Conservation (phyloP, 2,888 invertebrate species). For the Phyllotreta cruciferae region DNA sequence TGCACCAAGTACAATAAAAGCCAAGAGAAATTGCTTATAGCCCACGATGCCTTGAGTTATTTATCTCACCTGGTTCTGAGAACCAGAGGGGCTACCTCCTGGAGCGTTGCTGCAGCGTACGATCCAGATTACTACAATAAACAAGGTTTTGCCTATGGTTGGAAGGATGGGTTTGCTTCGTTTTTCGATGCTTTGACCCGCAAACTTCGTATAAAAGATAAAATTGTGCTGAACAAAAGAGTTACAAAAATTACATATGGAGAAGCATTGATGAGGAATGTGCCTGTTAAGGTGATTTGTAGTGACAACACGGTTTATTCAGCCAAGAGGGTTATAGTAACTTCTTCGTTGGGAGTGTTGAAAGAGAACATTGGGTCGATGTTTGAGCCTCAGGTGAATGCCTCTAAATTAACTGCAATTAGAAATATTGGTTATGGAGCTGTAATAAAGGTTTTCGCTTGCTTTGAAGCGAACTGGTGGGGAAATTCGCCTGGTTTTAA, state of each 20-base stretch:
- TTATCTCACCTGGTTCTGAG: slow-evolving; percentile 42
- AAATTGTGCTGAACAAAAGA: slow-evolving; percentile 45
- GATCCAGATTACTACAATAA: slow-evolving; percentile 71
- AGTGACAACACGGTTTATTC: slow-evolving; percentile 61
- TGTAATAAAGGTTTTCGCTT: slow-evolving; percentile 42
- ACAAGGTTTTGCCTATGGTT: slow-evolving; percentile 71
- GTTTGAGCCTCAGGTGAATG: slow-evolving; percentile 40
- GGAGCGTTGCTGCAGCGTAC: slow-evolving; percentile 70
- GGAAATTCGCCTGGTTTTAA: slow-evolving; percentile 58
- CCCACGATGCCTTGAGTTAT: slow-evolving; percentile 35
- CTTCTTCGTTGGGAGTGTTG: slow-evolving; percentile 54
- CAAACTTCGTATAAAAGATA: slow-evolving; percentile 47
- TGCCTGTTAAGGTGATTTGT: slow-evolving; percentile 52
- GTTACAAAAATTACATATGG: slow-evolving; percentile 39
- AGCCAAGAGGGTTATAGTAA: slow-evolving; percentile 70
- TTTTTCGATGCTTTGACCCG: slow-evolving; percentile 69
- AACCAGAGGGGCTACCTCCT: slow-evolving; percentile 63
- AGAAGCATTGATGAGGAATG: slow-evolving; percentile 20
- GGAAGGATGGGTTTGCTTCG: slow-evolving; percentile 74
- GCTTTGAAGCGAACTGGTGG: slow-evolving; percentile 45
- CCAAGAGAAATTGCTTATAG: slow-evolving; percentile 35
- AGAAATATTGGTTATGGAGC: slow-evolving; percentile 44
- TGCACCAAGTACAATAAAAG: slow-evolving; percentile 36
- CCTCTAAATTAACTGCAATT: slow-evolving; percentile 40
- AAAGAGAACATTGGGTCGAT: slow-evolving; percentile 39